Conservation (phyloP, 2,797 vertebrate species). For the Adelosebastes latens region DNA sequence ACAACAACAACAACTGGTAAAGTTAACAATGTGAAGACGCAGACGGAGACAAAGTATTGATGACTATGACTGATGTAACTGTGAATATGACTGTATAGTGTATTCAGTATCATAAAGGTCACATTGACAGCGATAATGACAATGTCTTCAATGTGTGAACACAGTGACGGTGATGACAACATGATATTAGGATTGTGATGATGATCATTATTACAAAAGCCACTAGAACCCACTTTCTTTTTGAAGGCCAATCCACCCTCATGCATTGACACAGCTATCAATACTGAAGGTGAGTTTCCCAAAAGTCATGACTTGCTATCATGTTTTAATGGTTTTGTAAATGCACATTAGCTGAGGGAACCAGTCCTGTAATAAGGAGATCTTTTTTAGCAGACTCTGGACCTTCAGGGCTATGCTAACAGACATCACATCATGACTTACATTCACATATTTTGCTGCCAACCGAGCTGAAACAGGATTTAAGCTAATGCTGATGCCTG, state of each 20-base stretch:
- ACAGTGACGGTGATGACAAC: not conserved
- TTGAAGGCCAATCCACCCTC: not conserved
- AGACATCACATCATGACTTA: slow-evolving; percentile 3
- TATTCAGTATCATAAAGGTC: not conserved
- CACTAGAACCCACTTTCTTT: not conserved
- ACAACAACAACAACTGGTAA: not conserved
- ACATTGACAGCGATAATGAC: not conserved
- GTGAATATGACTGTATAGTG: not conserved
- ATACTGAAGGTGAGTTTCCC: not conserved
- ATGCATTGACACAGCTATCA: not conserved
- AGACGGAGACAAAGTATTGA: not conserved
- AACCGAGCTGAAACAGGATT: slow-evolving; percentile 12
- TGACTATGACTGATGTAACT: slow-evolving; percentile 6
- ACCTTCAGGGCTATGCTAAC: not conserved
- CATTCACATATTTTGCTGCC: slow-evolving; percentile 12
- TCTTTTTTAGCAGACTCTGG: not conserved
- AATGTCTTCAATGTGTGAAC: not conserved
- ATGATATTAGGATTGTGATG: not conserved
- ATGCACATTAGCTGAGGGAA: not conserved
- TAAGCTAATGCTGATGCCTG: slow-evolving; percentile 13
- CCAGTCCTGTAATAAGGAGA: not conserved
- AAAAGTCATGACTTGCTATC: not conserved
- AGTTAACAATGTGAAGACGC: slow-evolving; percentile 7
- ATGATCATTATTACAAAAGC: not conserved
- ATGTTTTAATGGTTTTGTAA: not conserved